Base-by-base conservation (phyloP, 2,797 vertebrate species). In the Crax fasciolata region DNA sequence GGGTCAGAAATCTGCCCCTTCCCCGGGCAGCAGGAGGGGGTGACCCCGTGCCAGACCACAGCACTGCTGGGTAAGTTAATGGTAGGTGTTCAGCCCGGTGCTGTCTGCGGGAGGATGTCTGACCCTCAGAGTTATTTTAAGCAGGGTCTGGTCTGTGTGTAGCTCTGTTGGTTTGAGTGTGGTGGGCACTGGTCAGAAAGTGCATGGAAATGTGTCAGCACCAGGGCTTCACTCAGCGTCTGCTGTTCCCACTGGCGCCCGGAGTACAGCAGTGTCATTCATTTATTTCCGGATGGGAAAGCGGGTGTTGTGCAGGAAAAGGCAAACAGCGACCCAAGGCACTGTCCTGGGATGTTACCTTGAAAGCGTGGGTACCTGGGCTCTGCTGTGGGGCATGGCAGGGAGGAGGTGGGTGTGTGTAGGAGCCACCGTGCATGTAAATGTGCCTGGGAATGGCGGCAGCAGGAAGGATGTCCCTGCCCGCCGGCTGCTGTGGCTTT, bases 51-150 rank as follows among this genome's bases (percentile, higher is more conserved):
- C 77, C 75, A 91, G 38, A 43, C 58, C 8, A 0, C 54, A 71
- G 35, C 68, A 73, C 54, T 12, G 5, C 54, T 18, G 49, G 46
- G 3, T 9, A 15, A 54, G 17, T 71, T 73, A 39, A 49, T 30
- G 7, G 32, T 54, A 51, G 32, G n/a, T 3, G 8, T 62, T 13
- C 32, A 39, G 39, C 48, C 58, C n/a, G 17, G 2, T 74, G 27
- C 44, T n/a, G 51, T 67, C n/a, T 59, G 75, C 61, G 43, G 87
- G 39, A 92, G 39, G 82, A 35, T 14, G 52, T 75, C 19, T 86
- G 61, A 62, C 52, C 16, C 49, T 75, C 49, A 30, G 27, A 76
- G 43, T 82, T 96, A 81, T 95, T 96, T 97, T 93, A 79, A 77
- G 62, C 46, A 91, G 71, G 70, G 52, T 81, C 91, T 91, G 74